phyloP scores from a whole-genome alignment of 2,113 vertebrate species.

The Charadrius vociferus region DNA sequence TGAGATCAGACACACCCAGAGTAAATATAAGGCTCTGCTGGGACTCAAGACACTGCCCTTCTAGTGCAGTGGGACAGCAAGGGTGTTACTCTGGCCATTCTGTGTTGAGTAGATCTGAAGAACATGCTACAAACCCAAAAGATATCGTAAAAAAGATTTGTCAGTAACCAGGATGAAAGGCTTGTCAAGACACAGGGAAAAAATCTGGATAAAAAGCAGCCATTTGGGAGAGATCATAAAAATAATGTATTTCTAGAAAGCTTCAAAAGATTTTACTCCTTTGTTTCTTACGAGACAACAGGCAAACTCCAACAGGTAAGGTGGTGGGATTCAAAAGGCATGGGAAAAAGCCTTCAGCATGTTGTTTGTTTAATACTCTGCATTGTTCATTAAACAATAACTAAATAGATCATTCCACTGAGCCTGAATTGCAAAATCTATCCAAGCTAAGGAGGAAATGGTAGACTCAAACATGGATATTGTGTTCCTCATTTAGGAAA shows the following conservation, averaged over 20 bases:
- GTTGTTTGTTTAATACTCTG: background rate
- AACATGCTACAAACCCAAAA: background rate
- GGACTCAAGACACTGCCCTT: background rate
- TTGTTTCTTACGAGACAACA: background rate
- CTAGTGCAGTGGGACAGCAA: background rate
- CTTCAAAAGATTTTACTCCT: background rate
- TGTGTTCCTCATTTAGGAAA: background rate
- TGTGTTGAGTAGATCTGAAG: background rate
- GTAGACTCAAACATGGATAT: background rate
- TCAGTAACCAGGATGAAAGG: constrained; percentile 4
- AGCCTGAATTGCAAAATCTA: constrained; percentile 29
- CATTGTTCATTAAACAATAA: constrained; percentile 60
- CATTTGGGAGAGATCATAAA: background rate
- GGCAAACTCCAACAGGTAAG: background rate
- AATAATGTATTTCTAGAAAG: background rate
- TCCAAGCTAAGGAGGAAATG: background rate
- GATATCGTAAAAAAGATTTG: background rate
- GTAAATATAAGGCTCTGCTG: background rate
- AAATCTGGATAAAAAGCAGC: background rate
- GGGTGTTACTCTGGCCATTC: background rate
- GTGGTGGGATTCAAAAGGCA: background rate
- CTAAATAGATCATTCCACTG: constrained; percentile 18
- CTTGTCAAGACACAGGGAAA: background rate
- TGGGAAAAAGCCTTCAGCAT: background rate
- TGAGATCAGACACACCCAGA: background rate